These are phyloP conservation scores for Phylloscopus collybita DNA, from an alignment of 2,797 vertebrate genomes.

Conservation along the genomic window DNA sequence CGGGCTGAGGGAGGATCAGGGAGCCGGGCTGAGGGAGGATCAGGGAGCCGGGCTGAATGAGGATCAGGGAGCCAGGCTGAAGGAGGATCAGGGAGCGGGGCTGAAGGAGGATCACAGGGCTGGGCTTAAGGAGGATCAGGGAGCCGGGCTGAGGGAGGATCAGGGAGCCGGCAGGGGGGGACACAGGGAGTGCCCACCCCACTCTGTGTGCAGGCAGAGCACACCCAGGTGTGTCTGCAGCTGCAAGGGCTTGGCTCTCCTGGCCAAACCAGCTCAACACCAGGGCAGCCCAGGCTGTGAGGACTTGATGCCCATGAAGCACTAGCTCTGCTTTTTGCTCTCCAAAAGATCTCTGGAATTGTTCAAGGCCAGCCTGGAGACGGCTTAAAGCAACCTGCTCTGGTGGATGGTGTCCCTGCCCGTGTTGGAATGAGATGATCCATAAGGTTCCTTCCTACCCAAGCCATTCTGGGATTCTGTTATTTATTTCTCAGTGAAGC, in stretches of 20 bases:
- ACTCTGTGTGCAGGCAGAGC: background rate
- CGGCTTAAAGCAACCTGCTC: background rate
- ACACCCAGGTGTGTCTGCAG: background rate
- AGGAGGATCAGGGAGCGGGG: background rate
- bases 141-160: background rate
- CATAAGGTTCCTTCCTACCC: background rate
- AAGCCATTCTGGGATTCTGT: accelerated
- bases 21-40: background rate
- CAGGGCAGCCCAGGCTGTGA: background rate
- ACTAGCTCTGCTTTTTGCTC: background rate
- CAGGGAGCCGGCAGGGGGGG: background rate
- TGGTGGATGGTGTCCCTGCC: background rate
- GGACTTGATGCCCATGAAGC: background rate
- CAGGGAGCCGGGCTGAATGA: background rate
- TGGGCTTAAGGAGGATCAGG: background rate
- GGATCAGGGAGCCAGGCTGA: background rate
- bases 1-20: background rate
- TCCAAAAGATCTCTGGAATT: background rate
- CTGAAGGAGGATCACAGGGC: no score
- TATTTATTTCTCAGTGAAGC: background rate
- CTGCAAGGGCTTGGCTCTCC: background rate
- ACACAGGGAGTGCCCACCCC: background rate
- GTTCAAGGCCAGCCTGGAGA: background rate
- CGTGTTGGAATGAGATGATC: background rate
- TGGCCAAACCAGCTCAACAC: background rate